Conservation (phyloP, 1,140 invertebrate genomes). For the Choristoneura fumiferana region DNA sequence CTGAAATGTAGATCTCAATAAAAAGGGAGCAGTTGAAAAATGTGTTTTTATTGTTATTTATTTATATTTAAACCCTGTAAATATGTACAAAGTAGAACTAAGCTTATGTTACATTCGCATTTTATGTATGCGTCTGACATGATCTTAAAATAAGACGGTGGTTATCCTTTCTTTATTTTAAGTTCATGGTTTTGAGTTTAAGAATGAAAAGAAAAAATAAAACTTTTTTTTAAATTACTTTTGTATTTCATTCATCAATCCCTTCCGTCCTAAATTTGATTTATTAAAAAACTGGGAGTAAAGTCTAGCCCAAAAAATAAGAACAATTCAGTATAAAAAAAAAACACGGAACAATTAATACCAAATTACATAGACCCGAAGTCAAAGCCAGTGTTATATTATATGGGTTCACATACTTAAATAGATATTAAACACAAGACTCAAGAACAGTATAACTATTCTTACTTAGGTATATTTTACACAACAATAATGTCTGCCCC, state of each 20-base stretch:
- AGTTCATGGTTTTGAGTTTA: background rate
- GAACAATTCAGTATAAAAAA: too few relatives aligned
- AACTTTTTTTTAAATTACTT: conserved; percentile 22
- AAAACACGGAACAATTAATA: too few relatives aligned
- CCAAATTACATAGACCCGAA: too few relatives aligned
- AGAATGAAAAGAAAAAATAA: conserved; percentile 5
- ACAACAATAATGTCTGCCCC: too few relatives aligned
- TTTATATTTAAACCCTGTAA: conserved; percentile 17
- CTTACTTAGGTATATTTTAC: too few relatives aligned
- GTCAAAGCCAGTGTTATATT: too few relatives aligned
- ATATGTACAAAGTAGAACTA: conserved; percentile 3
- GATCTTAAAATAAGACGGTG: background rate
- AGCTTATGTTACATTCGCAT: background rate
- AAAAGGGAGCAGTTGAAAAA: conserved; percentile 6
- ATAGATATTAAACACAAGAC: too few relatives aligned
- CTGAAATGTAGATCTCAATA: conserved; percentile 18
- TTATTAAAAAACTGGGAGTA: too few relatives aligned
- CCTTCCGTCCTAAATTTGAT: background rate
- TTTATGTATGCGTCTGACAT: background rate
- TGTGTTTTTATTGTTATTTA: conserved; percentile 8
- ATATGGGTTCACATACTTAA: too few relatives aligned
- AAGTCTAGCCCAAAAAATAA: too few relatives aligned
- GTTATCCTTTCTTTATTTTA: background rate
- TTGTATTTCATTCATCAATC: background rate
- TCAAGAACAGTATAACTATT: too few relatives aligned